Base-by-base conservation (phyloP, 2,113 vertebrate species). In the Asarcornis scutulata region DNA sequence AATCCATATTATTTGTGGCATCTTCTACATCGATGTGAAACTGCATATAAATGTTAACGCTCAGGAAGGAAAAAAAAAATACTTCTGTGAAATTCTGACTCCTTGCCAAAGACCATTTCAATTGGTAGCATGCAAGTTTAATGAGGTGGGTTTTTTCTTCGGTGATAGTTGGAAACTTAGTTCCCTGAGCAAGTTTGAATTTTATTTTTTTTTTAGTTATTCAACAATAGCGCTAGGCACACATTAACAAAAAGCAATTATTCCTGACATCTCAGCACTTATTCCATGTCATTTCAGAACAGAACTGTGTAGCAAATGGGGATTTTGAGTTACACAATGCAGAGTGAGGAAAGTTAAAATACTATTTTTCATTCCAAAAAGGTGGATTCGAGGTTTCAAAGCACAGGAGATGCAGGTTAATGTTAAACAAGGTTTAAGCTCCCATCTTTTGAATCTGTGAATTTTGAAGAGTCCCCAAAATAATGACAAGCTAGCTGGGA, bases 231-330 rank as follows among this genome's bases (percentile, higher is more conserved):
- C 56, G 40, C 77, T 34, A 22, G 74, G 72, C 88, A 53, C 62
- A 64, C 83, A n/a, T 59, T 85, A 83, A 91, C 91, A 87, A 56
- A 87, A 77, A 86, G 73, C 88, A 88, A 91, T 93, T 84, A 83
- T 82, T 94, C 29, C 81, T 79, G 92, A 77, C 83, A 95, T 44
- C 20, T 12, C 91, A 74, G 92, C 67, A 6, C 83, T 56, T 69
- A 34, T 52, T 83, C 48, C 50, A 0, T 9, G 86, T 23, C 78
- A 68, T 3, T 31, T 5, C 85, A 55, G 85, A 80, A 48, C 83
- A 85, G 81, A 20, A 62, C n/a, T 4, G 23, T 1, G 21, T 87
- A 67, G 29, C 48, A 74, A 58, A 79, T 3, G 59, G 48, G 53
- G 60, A 36, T 36, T 29, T 22, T 1, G 7, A 31, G 74, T 2